Percentiles rank a stretch among this genome's conserved stretches.
Conservation (phyloP, 2,888 invertebrate species). For the Pandemis corylana region DNA sequence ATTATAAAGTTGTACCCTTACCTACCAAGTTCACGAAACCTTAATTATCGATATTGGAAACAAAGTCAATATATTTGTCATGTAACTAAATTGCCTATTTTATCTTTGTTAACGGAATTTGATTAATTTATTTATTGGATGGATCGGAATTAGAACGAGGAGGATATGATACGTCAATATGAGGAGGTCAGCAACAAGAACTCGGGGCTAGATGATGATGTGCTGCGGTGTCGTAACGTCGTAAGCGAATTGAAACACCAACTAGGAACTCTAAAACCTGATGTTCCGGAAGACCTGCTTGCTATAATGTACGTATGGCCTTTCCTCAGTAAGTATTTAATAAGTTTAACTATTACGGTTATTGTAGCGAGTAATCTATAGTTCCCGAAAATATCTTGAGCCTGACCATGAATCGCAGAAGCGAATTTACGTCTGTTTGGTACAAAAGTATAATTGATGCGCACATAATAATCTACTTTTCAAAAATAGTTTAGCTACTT, state of each 20-base stretch:
- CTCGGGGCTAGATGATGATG: slow-evolving; percentile 52
- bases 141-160: slow-evolving; percentile 55
- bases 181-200: slow-evolving; percentile 52
- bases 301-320: slow-evolving; percentile 54
- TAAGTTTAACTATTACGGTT: neutral
- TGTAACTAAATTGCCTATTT: neutral
- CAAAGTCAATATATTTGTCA: neutral
- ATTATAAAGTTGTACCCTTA: neutral
- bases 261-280: slow-evolving; percentile 50
- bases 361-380: too few relatives aligned
- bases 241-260: slow-evolving; percentile 55
- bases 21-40: neutral
- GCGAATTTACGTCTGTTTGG: too few relatives aligned
- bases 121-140: neutral
- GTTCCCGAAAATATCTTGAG: too few relatives aligned
- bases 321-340: neutral
- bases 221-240: slow-evolving; percentile 50
- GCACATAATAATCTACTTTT: too few relatives aligned
- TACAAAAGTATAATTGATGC: too few relatives aligned
- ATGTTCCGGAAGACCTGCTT: slow-evolving; percentile 61
- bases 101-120: neutral
- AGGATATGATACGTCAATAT: slow-evolving; percentile 56
- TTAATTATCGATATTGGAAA: neutral
- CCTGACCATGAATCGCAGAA: too few relatives aligned
- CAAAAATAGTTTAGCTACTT: too few relatives aligned